Percentiles rank a stretch among this genome's conserved stretches.
Conservation (phyloP, 2,888 invertebrate species). For the Coenonympha arcania region DNA sequence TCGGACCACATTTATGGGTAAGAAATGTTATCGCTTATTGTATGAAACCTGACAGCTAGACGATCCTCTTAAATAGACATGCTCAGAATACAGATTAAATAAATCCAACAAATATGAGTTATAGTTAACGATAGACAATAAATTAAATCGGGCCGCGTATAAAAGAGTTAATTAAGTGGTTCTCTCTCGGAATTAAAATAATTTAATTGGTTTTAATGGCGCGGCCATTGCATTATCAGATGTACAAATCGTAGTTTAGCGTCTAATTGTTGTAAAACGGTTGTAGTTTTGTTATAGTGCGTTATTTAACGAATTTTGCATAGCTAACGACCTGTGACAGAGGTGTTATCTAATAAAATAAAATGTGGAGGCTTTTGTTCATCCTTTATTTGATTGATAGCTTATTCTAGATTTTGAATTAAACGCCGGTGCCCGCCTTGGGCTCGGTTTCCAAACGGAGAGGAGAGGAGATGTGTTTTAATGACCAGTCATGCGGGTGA, state of each 20-base stretch:
- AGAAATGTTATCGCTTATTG: no score
- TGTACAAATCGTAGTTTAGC: constrained; percentile 40
- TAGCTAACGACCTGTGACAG: constrained; percentile 42
- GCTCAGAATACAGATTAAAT: no score
- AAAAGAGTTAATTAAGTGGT: background rate
- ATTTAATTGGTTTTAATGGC: constrained; percentile 33
- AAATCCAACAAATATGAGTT: no score
- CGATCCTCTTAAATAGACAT: no score
- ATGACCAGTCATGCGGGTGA: no score
- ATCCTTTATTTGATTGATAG: constrained; percentile 18
- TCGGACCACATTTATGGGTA: no score
- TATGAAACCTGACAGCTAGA: no score
- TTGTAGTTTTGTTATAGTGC: constrained; percentile 35
- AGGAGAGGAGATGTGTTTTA: no score
- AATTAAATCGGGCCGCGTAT: background rate
- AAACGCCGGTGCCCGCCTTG: no score
- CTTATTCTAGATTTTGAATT: no score
- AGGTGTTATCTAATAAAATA: constrained; percentile 30
- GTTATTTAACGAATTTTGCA: constrained; percentile 40
- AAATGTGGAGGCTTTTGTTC: constrained; percentile 22
- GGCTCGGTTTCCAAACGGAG: no score
- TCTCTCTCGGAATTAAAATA: background rate
- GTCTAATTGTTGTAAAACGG: constrained; percentile 32
- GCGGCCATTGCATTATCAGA: constrained; percentile 37
- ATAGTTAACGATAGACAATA: background rate